These are phyloP conservation scores for Kryptopterus vitreolus DNA, from an alignment of 2,797 vertebrate genomes.

Conservation along the genomic window DNA sequence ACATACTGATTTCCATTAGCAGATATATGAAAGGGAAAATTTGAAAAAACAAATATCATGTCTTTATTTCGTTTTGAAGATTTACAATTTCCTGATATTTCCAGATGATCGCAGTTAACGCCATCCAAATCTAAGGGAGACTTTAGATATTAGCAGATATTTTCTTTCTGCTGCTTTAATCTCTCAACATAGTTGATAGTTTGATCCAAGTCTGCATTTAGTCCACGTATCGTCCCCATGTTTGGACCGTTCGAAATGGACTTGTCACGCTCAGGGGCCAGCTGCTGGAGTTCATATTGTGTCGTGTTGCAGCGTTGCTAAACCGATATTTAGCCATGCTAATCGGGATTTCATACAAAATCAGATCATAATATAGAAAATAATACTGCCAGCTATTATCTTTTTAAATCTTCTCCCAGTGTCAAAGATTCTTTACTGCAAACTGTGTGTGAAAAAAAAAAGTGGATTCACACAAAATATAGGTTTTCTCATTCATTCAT, in stretches of 20 bases:
- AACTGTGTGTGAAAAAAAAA: too few relatives aligned
- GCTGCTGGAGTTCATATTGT: not conserved
- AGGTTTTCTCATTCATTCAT: too few relatives aligned
- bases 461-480: too few relatives aligned
- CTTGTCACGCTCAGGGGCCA: not conserved
- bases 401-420: too few relatives aligned
- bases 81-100: conserved; percentile 26
- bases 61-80: not conserved
- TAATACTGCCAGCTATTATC: not conserved
- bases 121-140: not conserved
- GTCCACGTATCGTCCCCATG: not conserved
- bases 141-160: not conserved
- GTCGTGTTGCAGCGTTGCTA: not conserved
- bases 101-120: conserved; percentile 45
- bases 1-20: conserved; percentile 30
- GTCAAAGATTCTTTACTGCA: too few relatives aligned
- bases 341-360: conserved; percentile 8
- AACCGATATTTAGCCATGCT: not conserved
- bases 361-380: not conserved
- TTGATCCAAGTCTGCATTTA: not conserved
- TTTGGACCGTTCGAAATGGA: not conserved
- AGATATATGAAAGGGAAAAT: not conserved
- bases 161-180: not conserved
- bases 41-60: not conserved
- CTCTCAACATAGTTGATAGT: too few relatives aligned